phyloP scores from a whole-genome alignment of 2,113 vertebrate genomes.

The Hippocampus barbouri region DNA sequence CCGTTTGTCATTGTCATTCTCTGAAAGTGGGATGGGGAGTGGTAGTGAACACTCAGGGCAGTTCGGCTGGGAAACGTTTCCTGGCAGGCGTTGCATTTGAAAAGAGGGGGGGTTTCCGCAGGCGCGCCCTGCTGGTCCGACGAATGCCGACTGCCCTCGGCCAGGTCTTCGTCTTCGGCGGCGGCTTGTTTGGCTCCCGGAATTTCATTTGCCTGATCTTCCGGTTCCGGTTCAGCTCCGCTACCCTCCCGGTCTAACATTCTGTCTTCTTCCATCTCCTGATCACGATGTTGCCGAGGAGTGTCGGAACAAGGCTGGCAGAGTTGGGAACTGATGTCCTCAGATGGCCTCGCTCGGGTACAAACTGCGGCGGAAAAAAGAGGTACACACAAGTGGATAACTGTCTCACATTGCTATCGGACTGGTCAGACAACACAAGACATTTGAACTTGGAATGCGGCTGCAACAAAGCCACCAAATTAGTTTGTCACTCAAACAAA shows the following conservation, averaged over 20 bases:
- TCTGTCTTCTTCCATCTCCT: constrained; percentile 62
- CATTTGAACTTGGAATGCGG: not conserved
- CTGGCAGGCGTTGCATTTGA: constrained; percentile 84
- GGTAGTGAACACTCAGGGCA: constrained; percentile 84
- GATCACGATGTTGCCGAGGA: constrained; percentile 44
- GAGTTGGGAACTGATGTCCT: constrained; percentile 53
- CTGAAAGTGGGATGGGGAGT: constrained; percentile 84
- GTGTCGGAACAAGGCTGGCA: constrained; percentile 48
- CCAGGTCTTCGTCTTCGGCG: constrained; percentile 50
- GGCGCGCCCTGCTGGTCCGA: constrained; percentile 52
- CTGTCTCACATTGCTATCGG: not conserved
- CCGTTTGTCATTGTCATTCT: constrained; percentile 78
- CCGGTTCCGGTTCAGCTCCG: constrained; percentile 40
- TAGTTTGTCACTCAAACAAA: not conserved
- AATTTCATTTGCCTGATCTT: constrained; percentile 53
- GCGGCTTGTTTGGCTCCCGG: constrained; percentile 47
- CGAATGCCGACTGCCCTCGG: constrained; percentile 51
- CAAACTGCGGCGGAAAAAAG: constrained; percentile 59
- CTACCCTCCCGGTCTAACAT: constrained; percentile 55
- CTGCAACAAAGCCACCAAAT: not conserved
- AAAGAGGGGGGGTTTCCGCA: constrained; percentile 66
- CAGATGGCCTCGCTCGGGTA: constrained; percentile 50
- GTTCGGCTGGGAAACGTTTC: constrained; percentile 85
- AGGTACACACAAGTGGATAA: not conserved
- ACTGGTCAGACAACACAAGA: not conserved